A percentile compares a stretch with the other conserved stretches of the same genome.
Conservation (phyloP, 1,140 invertebrate species). For the Diorhabda carinulata region DNA sequence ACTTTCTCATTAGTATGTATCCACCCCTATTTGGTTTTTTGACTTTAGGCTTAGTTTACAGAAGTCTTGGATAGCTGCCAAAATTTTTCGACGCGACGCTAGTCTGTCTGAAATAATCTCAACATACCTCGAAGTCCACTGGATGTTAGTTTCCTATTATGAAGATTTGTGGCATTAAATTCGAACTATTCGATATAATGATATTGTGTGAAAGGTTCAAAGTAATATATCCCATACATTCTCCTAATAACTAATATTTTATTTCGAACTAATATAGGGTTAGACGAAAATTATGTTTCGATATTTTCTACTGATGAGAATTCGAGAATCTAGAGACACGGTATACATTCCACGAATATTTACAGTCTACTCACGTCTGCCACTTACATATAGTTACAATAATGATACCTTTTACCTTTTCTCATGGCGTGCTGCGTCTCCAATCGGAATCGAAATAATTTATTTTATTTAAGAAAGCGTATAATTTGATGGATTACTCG, state of each 20-base stretch:
- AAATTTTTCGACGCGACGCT: too few relatives aligned
- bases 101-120: too few relatives aligned
- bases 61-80: too few relatives aligned
- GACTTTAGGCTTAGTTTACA: too few relatives aligned
- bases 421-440: constrained; percentile 27
- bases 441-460: constrained; percentile 27
- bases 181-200: too few relatives aligned
- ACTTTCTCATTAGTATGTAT: too few relatives aligned
- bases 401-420: constrained; percentile 31
- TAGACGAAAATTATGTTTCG: neutral
- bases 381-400: constrained; percentile 33
- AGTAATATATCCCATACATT: too few relatives aligned
- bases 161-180: too few relatives aligned
- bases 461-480: constrained; percentile 24
- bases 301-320: neutral
- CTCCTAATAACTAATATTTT: neutral
- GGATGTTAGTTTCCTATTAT: too few relatives aligned
- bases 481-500: constrained; percentile 16
- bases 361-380: constrained; percentile 30
- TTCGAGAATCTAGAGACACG: neutral
- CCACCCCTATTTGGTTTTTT: too few relatives aligned
- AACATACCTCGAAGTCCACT: too few relatives aligned
- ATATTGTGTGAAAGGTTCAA: too few relatives aligned
- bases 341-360: constrained; percentile 28
- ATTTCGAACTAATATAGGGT: neutral